Conservation (phyloP, 2,797 vertebrate species). For the Poeciliopsis paucimaculata region DNA sequence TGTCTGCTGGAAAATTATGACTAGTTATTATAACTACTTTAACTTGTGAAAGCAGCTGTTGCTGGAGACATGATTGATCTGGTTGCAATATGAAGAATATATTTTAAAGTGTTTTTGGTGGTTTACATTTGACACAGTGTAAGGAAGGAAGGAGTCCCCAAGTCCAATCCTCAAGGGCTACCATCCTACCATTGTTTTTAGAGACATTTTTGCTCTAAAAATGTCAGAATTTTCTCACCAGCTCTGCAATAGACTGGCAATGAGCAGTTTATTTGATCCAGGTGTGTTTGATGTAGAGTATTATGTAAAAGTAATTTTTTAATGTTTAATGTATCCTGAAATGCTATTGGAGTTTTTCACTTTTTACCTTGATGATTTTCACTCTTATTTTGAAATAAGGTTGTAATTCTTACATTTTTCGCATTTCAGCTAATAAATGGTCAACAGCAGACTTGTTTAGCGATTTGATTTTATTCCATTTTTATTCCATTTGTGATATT, state of each 20-base stretch:
- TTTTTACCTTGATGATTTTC: neutral
- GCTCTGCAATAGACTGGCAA: too few species aligned
- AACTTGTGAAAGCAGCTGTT: conserved; percentile 53
- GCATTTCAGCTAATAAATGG: neutral
- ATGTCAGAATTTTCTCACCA: too few species aligned
- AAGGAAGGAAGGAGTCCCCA: too few species aligned
- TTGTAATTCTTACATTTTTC: neutral
- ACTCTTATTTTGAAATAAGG: neutral
- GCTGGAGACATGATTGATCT: conserved; percentile 58
- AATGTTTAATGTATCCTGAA: neutral
- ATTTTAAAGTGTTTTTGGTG: conserved; percentile 29
- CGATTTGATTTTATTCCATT: neutral
- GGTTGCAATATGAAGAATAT: conserved; percentile 30
- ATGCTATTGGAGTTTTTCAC: neutral
- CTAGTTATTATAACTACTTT: conserved; percentile 34
- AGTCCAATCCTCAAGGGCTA: too few species aligned
- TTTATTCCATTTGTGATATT: neutral
- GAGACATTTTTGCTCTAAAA: too few species aligned
- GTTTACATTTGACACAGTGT: neutral
- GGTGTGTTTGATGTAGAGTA: neutral
- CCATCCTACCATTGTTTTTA: too few species aligned
- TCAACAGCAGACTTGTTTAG: neutral
- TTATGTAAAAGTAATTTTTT: neutral
- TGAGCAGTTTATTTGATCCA: too few species aligned
- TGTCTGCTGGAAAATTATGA: conserved; percentile 36